Percentiles rank a stretch among this genome's conserved stretches.
These are phyloP conservation scores for Leptopilina syphax DNA, from an alignment of 2,888 invertebrate species.

Conservation along the genomic window DNA sequence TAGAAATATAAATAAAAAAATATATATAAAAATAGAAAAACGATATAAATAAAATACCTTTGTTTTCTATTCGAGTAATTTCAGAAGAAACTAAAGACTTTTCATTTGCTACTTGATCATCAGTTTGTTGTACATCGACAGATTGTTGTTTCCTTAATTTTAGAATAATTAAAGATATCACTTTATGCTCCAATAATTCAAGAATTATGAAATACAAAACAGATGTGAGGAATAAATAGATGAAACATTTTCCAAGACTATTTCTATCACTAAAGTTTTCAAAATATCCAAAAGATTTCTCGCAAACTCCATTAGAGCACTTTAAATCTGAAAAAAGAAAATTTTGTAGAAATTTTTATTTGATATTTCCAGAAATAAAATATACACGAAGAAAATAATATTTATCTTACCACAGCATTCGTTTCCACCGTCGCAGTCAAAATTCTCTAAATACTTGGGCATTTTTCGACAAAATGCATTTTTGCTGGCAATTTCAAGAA, in stretches of 20 bases:
- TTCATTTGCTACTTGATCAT: slow-evolving; percentile 71
- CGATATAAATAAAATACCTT: slow-evolving; percentile 34
- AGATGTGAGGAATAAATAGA: slow-evolving; percentile 62
- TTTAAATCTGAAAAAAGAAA: slow-evolving; percentile 57
- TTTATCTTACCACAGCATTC: slow-evolving; percentile 67
- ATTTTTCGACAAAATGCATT: slow-evolving; percentile 71
- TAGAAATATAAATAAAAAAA: background rate
- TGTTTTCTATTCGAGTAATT: slow-evolving; percentile 58
- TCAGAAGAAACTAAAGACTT: slow-evolving; percentile 65
- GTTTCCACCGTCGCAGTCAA: slow-evolving; percentile 60
- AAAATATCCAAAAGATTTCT: slow-evolving; percentile 66
- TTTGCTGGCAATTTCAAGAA: slow-evolving; percentile 63
- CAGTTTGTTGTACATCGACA: slow-evolving; percentile 63
- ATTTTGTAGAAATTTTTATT: background rate
- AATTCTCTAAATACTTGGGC: slow-evolving; percentile 59
- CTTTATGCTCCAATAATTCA: slow-evolving; percentile 82
- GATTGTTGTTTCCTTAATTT: slow-evolving; percentile 47
- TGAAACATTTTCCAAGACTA: slow-evolving; percentile 60
- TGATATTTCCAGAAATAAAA: background rate
- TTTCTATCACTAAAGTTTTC: slow-evolving; percentile 54
- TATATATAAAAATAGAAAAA: too few relatives aligned
- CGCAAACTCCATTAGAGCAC: slow-evolving; percentile 66
- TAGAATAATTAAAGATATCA: slow-evolving; percentile 69
- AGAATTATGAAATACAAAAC: slow-evolving; percentile 80
- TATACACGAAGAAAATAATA: background rate